Percentiles rank a stretch among this genome's conserved stretches.
These are phyloP conservation scores for Philhelius pedissequus DNA, from an alignment of 2,888 invertebrate species.

Conservation along the genomic window DNA sequence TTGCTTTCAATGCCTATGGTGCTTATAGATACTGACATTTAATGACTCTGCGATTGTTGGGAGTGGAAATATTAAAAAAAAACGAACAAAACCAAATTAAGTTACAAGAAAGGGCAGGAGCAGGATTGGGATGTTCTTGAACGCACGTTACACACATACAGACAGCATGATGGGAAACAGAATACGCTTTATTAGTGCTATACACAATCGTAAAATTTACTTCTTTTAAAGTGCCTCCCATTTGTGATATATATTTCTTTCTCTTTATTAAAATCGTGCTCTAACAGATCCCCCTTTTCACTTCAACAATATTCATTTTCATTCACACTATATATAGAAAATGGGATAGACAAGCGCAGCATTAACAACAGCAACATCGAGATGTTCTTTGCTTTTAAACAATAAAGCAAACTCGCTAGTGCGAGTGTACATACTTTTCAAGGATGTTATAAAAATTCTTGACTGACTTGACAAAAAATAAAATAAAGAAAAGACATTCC, in stretches of 20 bases:
- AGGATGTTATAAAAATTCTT: conserved; percentile 54
- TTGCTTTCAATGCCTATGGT: not conserved
- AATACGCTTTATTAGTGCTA: conserved; percentile 54
- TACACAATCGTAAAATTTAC: conserved; percentile 35
- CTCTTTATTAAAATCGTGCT: conserved; percentile 66
- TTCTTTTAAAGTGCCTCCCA: conserved; percentile 51
- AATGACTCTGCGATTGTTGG: conserved; percentile 26
- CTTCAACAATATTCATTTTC: conserved; percentile 11
- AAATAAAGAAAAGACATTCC: conserved; percentile 45
- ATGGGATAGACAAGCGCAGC: too few relatives aligned
- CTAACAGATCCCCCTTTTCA: conserved; percentile 30
- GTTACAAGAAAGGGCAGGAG: conserved; percentile 26
- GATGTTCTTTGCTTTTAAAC: conserved; percentile 19
- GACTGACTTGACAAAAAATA: conserved; percentile 3
- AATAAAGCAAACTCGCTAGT: conserved; percentile 16
- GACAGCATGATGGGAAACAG: too few relatives aligned
- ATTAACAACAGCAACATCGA: not conserved
- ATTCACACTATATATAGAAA: not conserved
- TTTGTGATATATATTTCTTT: conserved; percentile 53
- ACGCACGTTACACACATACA: not conserved
- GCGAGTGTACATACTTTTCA: conserved; percentile 19
- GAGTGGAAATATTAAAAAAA: conserved; percentile 45
- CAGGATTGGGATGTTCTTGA: not conserved
- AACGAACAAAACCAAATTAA: conserved; percentile 55
- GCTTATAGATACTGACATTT: not conserved